Base-by-base conservation (phyloP, 2,113 vertebrate species). In the Larimichthys crocea region DNA sequence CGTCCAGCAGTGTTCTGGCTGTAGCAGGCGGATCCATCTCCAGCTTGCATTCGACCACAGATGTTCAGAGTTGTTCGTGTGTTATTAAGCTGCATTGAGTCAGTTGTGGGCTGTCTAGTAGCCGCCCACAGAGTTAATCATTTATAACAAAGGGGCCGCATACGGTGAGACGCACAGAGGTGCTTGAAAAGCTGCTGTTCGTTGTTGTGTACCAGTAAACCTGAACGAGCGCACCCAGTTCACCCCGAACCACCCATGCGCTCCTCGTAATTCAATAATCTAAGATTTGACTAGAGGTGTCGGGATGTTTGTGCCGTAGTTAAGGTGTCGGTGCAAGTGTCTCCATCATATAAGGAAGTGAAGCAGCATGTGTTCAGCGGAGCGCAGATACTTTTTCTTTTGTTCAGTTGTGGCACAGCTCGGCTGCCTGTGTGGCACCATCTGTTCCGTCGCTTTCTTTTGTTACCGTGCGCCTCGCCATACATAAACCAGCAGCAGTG, bases 341-440 rank as follows among this genome's bases (percentile, higher is more conserved):
- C 75, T 68, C 80, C 84, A 86, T 88, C 90, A 77, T 46, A 92
- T 67, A 3, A 92, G 92, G 92, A 93, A 92, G 89, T 92, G 79
- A 26, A 84, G 74, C 82, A 77, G 85, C 87, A 26, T 75, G 80
- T 40, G 83, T 48, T 83, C 61, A 31, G 56, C 55, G 16, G 66
- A 48, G 76, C 83, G 59, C 79, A 24, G 10, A 22, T 10, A 83
- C 65, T 69, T 83, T 80, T 69, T 73, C 87, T 86, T 92, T 92
- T 91, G 88, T 91, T 56, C 65, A 67, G 10, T 46, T 3, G 63
- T 17, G 79, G 50, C 80, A 79, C 83, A 29, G 80, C 2, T 59
- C 56, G 20, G 49, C 76, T 57, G 84, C 66, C 66, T 26, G 59
- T 19, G 0, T 24, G 46, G 16, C 85, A 73, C 88, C 87, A 80